Evolutionary conservation across 2,113 vertebrate species (phyloP).

Genomic region (Zosterops japonicus): DNA sequence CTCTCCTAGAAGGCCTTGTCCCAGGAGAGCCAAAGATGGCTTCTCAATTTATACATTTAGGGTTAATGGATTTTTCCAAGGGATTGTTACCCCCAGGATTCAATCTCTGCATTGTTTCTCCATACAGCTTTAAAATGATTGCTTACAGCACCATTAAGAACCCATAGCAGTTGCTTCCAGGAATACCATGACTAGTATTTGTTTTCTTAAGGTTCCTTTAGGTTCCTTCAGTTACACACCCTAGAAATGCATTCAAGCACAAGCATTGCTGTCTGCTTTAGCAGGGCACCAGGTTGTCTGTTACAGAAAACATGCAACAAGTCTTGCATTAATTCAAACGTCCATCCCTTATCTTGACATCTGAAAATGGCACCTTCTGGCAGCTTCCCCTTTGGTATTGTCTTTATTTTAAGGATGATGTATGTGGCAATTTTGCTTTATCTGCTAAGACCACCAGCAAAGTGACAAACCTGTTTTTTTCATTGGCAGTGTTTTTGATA

Average conservation of each 20-base stretch:
- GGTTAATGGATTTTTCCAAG: neutral
- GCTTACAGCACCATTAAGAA: neutral
- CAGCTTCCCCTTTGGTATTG: constrained; percentile 56
- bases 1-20: neutral
- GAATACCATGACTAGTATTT: neutral
- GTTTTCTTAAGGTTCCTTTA: neutral
- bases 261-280: neutral
- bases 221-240: neutral
- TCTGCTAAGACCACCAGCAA: constrained; percentile 63
- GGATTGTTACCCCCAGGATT: neutral
- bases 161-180: neutral
- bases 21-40: neutral
- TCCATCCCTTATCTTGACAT: constrained; percentile 67
- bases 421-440: constrained; percentile 62
- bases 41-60: neutral
- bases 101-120: neutral
- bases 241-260: neutral
- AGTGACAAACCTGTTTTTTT: constrained; percentile 28
- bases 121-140: neutral
- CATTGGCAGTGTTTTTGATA: constrained; percentile 39
- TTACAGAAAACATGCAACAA: constrained; percentile 56
- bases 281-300: constrained; percentile 23
- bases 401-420: constrained; percentile 61
- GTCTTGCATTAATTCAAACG: constrained; percentile 56
- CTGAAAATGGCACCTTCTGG: constrained; percentile 65